Conservation (phyloP, 2,797 vertebrate genomes). For the Artibeus jamaicensis region DNA sequence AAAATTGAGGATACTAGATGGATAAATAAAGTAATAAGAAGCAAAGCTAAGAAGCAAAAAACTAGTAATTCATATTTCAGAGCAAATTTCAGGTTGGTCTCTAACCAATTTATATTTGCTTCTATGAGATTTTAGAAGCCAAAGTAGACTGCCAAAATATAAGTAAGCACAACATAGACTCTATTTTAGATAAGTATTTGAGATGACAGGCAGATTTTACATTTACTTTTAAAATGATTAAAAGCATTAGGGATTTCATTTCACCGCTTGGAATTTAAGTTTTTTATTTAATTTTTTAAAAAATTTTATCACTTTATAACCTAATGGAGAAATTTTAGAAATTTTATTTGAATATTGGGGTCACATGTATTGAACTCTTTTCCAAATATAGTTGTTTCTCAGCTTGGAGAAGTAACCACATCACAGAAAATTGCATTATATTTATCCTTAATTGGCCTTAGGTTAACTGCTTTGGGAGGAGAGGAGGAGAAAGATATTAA, state of each 20-base stretch:
- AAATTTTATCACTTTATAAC: not conserved
- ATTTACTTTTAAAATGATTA: not conserved
- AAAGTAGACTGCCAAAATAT: not conserved
- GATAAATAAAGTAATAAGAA: not conserved
- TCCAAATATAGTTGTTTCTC: not conserved
- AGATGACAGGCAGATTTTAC: not conserved
- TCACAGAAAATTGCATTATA: not conserved
- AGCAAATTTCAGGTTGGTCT: not conserved
- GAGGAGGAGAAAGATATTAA: not conserved
- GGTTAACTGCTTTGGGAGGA: constrained; percentile 15
- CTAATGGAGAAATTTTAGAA: not conserved
- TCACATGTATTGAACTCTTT: not conserved
- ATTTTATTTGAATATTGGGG: not conserved
- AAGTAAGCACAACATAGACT: not conserved
- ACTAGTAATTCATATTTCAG: not conserved
- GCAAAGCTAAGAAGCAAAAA: not conserved
- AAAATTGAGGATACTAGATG: not conserved
- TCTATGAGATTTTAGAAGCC: not conserved
- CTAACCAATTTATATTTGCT: not conserved
- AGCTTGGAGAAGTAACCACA: not conserved
- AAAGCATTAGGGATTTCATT: not conserved
- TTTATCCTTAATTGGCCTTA: constrained; percentile 19
- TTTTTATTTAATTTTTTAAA: not conserved
- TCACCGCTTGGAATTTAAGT: not conserved
- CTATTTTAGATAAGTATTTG: not conserved